Base-by-base conservation (phyloP, 2,113 vertebrate species). In the human (Homo sapiens) region DNA sequence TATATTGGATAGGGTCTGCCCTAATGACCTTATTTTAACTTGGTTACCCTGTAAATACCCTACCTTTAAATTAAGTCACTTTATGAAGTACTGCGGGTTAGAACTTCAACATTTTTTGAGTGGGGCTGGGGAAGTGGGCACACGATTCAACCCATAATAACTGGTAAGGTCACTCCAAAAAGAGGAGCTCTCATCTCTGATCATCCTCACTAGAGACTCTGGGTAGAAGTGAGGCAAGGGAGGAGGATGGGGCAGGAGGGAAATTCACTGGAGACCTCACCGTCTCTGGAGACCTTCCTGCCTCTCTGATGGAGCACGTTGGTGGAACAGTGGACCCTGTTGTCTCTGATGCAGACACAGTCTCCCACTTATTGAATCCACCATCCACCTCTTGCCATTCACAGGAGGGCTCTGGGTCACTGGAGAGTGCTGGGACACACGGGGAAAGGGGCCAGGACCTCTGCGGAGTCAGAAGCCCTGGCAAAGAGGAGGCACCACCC, bases 261-360 rank as follows among this genome's bases (percentile, higher is more conserved):
- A 80, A 5, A 11, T 23, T 48, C 32, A 27, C 43, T 10, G 3
- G 43, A 45, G 78, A 20, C 27, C 40, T 52, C 2, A 0, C 10
- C 30, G 0, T 76, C 68, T 68, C 61, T 64, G 61, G 61, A 64
- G 61, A 64, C 27, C 27, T 10, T 20, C 59, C 83, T 10, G 1
- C 38, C 20, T 35, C 10, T 40, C 82, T 52, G 25, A 27, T 4
- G 48, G 4, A 11, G 45, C 6, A 0, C 23, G n/a, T 30, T 25
- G 10, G 27, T n/a, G n/a, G 13, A 61, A 90, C 7, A 52, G n/a
- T 22, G 38, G 17, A 17, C 57, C 57, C 86, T 5, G 1, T 70
- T 11, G 6, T 27, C 38, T 35, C 1, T 0, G 17, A 4, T 18
- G 57, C 20, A 3, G 43, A n/a, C 2, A 0, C 8, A 0, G 23